Percentiles rank a stretch among this genome's conserved stretches.
phyloP scores from a whole-genome alignment of 2,797 vertebrate genomes.

The Acestrorhynchus altus region DNA sequence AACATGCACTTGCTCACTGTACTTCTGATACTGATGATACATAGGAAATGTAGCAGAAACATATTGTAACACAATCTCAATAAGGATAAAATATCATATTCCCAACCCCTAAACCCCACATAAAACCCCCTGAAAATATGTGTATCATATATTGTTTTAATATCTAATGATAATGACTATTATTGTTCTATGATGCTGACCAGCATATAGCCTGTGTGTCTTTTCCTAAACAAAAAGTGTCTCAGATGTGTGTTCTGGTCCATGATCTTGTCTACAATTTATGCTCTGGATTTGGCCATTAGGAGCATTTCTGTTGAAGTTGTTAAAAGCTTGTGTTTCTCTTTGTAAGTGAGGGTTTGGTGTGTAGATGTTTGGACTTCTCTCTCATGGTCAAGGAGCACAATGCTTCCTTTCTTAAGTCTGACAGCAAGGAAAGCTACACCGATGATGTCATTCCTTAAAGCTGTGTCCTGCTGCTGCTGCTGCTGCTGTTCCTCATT shows the following conservation, averaged over 20 bases:
- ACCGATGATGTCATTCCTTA: constrained; percentile 64
- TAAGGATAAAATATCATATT: too few species aligned
- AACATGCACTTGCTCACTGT: too few species aligned
- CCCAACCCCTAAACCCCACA: too few species aligned
- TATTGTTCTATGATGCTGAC: too few species aligned
- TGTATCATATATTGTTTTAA: too few species aligned
- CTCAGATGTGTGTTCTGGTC: background rate
- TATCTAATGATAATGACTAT: too few species aligned
- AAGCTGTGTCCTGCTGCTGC: constrained; percentile 47
- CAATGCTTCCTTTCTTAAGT: constrained; percentile 58
- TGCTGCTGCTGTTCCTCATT: constrained; percentile 50
- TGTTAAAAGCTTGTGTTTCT: background rate
- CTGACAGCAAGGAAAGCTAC: constrained; percentile 35
- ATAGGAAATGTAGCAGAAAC: too few species aligned
- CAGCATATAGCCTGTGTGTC: too few species aligned
- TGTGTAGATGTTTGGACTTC: constrained; percentile 31
- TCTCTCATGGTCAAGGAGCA: constrained; percentile 47
- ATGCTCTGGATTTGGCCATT: background rate
- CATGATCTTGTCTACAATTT: background rate
- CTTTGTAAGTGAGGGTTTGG: constrained; percentile 32
- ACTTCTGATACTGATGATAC: too few species aligned
- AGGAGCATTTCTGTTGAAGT: constrained; percentile 2
- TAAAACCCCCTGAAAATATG: too few species aligned
- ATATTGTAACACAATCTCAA: too few species aligned
- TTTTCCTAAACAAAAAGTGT: background rate